Conservation (phyloP, 1,140 invertebrate genomes). For the Paramacrobiotus metropolitanus region DNA sequence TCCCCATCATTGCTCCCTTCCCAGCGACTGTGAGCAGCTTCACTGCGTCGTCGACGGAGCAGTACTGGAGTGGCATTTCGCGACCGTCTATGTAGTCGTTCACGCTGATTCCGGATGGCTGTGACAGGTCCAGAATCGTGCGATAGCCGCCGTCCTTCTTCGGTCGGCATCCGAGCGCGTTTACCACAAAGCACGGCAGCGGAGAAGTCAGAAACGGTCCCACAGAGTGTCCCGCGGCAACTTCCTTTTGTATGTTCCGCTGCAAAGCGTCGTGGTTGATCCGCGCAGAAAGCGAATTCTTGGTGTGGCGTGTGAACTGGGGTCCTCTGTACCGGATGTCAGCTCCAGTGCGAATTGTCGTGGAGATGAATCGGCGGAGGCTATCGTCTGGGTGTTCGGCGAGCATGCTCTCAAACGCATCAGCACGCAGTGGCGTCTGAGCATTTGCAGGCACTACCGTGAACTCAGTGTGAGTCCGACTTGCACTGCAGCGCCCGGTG, state of each 20-base stretch:
- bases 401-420: no score
- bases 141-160: background rate
- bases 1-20: background rate
- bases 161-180: background rate
- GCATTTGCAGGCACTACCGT: no score
- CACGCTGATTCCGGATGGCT: background rate
- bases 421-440: no score
- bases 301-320: background rate
- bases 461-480: no score
- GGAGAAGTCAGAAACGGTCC: background rate
- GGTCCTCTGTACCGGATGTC: background rate
- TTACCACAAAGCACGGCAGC: background rate
- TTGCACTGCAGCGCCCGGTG: no score
- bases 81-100: background rate
- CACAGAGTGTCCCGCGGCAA: background rate
- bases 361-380: background rate
- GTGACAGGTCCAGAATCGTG: background rate
- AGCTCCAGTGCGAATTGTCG: background rate
- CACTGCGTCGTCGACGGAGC: background rate
- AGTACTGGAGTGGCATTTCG: background rate
- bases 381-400: no score
- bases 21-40: background rate
- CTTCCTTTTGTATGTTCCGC: background rate
- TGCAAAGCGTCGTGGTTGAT: background rate
- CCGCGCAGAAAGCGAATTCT: background rate